Conservation (phyloP, 2,113 vertebrate species). For the Brachyistius frenatus region DNA sequence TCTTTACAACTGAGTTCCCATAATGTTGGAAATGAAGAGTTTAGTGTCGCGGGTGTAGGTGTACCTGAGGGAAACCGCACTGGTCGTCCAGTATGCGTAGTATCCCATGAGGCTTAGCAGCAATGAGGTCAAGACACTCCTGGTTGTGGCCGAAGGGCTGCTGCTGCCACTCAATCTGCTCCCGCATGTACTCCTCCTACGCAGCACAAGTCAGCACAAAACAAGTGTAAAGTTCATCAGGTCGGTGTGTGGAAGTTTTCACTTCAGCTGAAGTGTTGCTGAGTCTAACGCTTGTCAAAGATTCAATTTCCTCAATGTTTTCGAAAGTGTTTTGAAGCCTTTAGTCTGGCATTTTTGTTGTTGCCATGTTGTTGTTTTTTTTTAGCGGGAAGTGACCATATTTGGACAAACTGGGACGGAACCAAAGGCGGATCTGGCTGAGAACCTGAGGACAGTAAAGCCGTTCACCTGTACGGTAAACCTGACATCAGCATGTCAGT, state of each 20-base stretch:
- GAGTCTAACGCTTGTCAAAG: background rate
- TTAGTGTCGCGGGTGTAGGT: background rate
- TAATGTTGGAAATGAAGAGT: background rate
- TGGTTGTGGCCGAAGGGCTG: conserved; percentile 92
- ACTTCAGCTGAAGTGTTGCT: background rate
- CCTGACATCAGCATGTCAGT: too few relatives aligned
- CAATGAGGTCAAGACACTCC: conserved; percentile 94
- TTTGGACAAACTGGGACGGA: too few relatives aligned
- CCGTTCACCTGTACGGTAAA: too few relatives aligned
- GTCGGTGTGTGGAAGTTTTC: conserved; percentile 5
- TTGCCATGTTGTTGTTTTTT: too few relatives aligned
- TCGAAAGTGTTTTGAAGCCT: too few relatives aligned
- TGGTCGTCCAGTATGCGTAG: conserved; percentile 97
- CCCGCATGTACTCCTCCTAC: conserved; percentile 95
- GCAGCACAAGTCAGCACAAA: conserved; percentile 23
- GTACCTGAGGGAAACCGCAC: conserved; percentile 96
- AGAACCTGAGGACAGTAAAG: too few relatives aligned
- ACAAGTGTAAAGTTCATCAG: conserved; percentile 7
- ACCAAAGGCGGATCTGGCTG: too few relatives aligned
- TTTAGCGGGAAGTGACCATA: too few relatives aligned
- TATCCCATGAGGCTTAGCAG: conserved; percentile 95
- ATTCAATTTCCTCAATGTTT: background rate
- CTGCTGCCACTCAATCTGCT: conserved; percentile 94
- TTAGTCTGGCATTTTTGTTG: too few relatives aligned
- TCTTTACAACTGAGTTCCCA: background rate